Evolutionary conservation across 2,797 vertebrate genomes (phyloP), one percentile per base, ranked within the genome.

Genomic region (Propithecus deckenii): DNA sequence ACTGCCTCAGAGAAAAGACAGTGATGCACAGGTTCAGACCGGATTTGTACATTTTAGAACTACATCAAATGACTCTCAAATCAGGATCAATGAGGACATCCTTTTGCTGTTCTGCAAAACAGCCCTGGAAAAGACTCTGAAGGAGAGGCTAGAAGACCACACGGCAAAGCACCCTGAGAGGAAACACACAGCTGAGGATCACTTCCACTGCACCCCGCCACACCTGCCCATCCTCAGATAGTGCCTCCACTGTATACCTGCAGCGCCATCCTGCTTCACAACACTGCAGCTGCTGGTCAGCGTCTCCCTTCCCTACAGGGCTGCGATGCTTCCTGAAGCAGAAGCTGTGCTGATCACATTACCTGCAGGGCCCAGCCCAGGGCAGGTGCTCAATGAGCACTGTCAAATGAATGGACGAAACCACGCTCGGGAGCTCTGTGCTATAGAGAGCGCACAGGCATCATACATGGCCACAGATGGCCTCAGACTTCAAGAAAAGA

Each of bases 1-100:
- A 48, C 9, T 11, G 65, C 55, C 78, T 23, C 8, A n/a, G 9
- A 59, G 41, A 22, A n/a, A 48, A 43, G 5, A 0, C 25, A 20
- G 32, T 0, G 3, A 30, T 0, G 2, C 4, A 1, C 41, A 1
- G 6, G 28, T 25, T 5, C 43, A 1, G 0, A 38, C 0, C 8
- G 14, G 65, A 25, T 0, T 3, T 4, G 1, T 3, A 6, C 0
- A 1, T 10, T 20, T 46, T 8, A 50, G 65, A 67, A 74, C 4
- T 2, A 17, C 18, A n/a, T 5, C 75, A 7, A 43, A 35, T 1
- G 25, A n/a, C n/a, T 23, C 13, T 23, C 5, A 32, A 28, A 18
- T 30, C 18, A 43, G 13, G 14, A 32, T 11, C 17, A 8, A 1
- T 12, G 2, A 5, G 6, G 28, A 10, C 25, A 25, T 38, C 43